phyloP scores from a whole-genome alignment of 2,888 invertebrate species.

The Holacanthella duospinosa region DNA sequence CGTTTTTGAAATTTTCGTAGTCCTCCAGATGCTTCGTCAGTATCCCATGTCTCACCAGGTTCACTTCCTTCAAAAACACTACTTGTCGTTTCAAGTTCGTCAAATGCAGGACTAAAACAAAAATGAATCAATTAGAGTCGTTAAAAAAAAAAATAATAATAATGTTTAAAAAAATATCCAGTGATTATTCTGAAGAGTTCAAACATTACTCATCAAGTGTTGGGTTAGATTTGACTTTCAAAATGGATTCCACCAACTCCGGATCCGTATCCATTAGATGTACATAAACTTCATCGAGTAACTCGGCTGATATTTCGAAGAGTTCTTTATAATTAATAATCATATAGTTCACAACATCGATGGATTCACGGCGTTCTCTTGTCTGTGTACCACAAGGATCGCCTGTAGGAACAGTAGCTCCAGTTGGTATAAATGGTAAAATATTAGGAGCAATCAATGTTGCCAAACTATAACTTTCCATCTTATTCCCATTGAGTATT shows the following conservation, averaged over 20 bases:
- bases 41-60: conserved; percentile 43
- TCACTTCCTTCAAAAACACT: conserved; percentile 42
- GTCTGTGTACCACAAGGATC: conserved; percentile 56
- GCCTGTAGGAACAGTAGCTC: conserved; percentile 38
- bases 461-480: conserved; percentile 85
- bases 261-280: conserved; percentile 77
- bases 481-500: conserved; percentile 68
- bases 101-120: conserved; percentile 40
- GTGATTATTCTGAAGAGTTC: conserved; percentile 1
- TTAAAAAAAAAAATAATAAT: no score
- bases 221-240: conserved; percentile 38
- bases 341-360: conserved; percentile 72
- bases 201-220: conserved; percentile 43
- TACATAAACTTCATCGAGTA: conserved; percentile 75
- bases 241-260: conserved; percentile 58
- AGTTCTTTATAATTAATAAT: conserved; percentile 63
- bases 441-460: conserved; percentile 90
- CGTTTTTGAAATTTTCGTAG: conserved; percentile 47
- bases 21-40: conserved; percentile 33
- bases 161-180: conserved; percentile 2
- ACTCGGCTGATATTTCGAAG: conserved; percentile 56
- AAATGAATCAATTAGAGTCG: conserved; percentile 11
- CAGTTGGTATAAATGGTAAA: conserved; percentile 63
- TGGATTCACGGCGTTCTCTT: conserved; percentile 74
- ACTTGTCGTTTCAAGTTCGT: conserved; percentile 43